These are phyloP conservation scores for Brassicogethes aeneus DNA, from an alignment of 2,888 invertebrate species.

Conservation along the genomic window DNA sequence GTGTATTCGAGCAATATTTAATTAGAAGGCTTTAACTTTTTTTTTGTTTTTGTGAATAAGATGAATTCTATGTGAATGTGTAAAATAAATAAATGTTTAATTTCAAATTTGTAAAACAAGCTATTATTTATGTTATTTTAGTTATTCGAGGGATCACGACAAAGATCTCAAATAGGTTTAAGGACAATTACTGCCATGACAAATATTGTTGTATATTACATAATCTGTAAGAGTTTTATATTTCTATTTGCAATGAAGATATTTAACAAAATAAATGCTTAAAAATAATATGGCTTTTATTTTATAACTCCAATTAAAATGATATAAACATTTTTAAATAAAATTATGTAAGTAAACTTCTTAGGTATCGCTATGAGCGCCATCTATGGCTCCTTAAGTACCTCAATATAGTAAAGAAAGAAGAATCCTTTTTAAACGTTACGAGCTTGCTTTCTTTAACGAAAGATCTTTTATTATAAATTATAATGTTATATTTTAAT, in stretches of 20 bases:
- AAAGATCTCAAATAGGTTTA: slow-evolving; percentile 22
- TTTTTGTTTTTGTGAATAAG: slow-evolving; percentile 19
- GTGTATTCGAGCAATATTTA: slow-evolving; percentile 23
- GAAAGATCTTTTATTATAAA: no score
- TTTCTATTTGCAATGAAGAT: slow-evolving; percentile 33
- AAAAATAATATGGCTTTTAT: slow-evolving; percentile 7
- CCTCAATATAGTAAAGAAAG: no score
- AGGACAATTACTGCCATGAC: slow-evolving; percentile 28
- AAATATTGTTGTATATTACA: slow-evolving; percentile 24
- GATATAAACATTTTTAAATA: no score
- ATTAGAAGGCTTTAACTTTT: slow-evolving; percentile 32
- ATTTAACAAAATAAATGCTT: slow-evolving; percentile 33
- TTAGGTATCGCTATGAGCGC: no score
- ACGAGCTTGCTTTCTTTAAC: no score
- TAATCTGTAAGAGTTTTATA: slow-evolving; percentile 26
- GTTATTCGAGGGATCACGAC: slow-evolving; percentile 16
- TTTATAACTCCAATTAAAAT: background rate
- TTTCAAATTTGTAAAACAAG: slow-evolving; percentile 12
- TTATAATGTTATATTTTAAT: no score
- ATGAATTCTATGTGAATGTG: slow-evolving; percentile 9
- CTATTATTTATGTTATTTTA: slow-evolving; percentile 15
- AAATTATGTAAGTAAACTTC: no score
- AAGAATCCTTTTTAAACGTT: no score
- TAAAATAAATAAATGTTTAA: slow-evolving; percentile 9
- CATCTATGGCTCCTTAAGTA: no score